Conservation (phyloP, 1,140 invertebrate genomes). For the Trichonephila clavipes region DNA sequence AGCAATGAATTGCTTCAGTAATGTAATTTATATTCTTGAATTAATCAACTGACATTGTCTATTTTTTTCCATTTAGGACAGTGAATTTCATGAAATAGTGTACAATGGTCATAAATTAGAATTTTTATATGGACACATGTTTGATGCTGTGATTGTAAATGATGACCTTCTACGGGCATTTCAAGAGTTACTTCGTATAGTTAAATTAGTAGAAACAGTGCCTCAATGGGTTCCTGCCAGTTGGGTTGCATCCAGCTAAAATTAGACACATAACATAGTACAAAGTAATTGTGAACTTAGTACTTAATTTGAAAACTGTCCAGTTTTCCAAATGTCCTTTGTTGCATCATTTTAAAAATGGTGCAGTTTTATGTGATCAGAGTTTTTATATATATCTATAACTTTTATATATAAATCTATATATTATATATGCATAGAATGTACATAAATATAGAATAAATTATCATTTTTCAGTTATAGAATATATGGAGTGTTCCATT, state of each 20-base stretch:
- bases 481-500: background rate
- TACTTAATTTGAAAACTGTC: conserved; percentile 59
- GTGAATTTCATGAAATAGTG: conserved; percentile 95
- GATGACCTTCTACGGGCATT: conserved; percentile 93
- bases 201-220: conserved; percentile 93
- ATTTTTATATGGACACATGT: conserved; percentile 95
- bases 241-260: conserved; percentile 84
- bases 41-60: no score
- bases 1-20: background rate
- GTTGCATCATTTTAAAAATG: conserved; percentile 52
- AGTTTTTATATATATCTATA: conserved; percentile 57
- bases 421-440: conserved; percentile 48
- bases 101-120: conserved; percentile 93
- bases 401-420: conserved; percentile 70
- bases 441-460: conserved; percentile 71
- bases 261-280: conserved; percentile 29
- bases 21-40: no score
- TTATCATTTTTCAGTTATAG: conserved; percentile 64
- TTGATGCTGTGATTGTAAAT: conserved; percentile 96
- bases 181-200: conserved; percentile 90
- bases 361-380: conserved; percentile 65
- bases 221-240: conserved; percentile 97
- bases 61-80: conserved; percentile 86
- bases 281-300: conserved; percentile 61
- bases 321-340: conserved; percentile 2